phyloP scores from a whole-genome alignment of 2,888 invertebrate species.

The Drosophila paucipuncta region DNA sequence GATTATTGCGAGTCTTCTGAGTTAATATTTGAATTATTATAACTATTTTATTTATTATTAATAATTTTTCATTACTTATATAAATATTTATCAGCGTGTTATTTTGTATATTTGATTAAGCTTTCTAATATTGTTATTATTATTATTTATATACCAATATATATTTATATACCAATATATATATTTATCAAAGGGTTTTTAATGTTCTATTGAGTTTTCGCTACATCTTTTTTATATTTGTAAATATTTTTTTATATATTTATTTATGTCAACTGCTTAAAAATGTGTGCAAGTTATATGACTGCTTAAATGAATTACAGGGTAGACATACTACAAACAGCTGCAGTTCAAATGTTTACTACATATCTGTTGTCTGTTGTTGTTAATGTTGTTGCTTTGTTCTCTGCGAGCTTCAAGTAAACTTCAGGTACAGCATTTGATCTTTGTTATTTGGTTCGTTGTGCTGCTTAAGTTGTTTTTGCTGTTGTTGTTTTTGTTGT shows the following conservation, averaged over 20 bases:
- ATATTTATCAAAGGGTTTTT: not conserved
- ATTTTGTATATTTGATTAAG: not conserved
- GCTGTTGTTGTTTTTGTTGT: slow-evolving; percentile 20
- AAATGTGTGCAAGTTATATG: not conserved
- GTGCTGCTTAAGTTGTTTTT: slow-evolving; percentile 52
- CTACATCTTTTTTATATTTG: not conserved
- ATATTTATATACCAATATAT: not conserved
- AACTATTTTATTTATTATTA: not conserved
- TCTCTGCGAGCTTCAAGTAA: slow-evolving; percentile 41
- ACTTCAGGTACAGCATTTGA: slow-evolving; percentile 52
- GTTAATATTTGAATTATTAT: too few species aligned
- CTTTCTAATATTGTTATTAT: not conserved
- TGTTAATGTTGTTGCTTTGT: slow-evolving; percentile 36
- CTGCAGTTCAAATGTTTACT: slow-evolving; percentile 26
- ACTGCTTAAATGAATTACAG: slow-evolving; percentile 7
- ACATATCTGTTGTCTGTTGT: slow-evolving; percentile 14
- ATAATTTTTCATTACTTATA: not conserved
- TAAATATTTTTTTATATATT: too few species aligned
- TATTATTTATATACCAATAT: not conserved
- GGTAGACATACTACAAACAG: slow-evolving; percentile 25
- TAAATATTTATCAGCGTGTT: not conserved
- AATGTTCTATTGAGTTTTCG: not conserved
- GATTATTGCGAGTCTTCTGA: not conserved
- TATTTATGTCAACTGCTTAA: not conserved
- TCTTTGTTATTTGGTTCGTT: slow-evolving; percentile 72